These are phyloP conservation scores for Phacellophora camtschatica DNA, from an alignment of 30 jellyfish, hydroid and myxozoan genomes.

Conservation along the genomic window DNA sequence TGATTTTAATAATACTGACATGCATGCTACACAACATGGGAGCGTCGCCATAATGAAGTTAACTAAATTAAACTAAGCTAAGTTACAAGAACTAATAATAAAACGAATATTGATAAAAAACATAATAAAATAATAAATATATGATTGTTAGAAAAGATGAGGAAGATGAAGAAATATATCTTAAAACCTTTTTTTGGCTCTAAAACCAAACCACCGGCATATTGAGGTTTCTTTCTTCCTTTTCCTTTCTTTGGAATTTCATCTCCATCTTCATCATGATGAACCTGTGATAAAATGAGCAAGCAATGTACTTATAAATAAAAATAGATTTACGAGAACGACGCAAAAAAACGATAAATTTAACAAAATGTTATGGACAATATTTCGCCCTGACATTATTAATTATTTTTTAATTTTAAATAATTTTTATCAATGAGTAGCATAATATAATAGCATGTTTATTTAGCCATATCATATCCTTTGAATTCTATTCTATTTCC, in stretches of 20 bases:
- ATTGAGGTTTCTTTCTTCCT: constrained; percentile 87
- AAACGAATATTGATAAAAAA: no score
- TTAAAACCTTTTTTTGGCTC: constrained; percentile 92
- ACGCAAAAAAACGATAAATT: not conserved
- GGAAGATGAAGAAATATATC: not conserved
- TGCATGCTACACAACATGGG: no score
- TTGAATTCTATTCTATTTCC: no score
- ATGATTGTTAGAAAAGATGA: not conserved
- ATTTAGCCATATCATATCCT: no score
- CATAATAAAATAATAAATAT: no score
- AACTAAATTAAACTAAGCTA: no score
- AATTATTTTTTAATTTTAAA: no score
- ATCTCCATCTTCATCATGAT: constrained; percentile 33
- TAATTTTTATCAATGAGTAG: no score
- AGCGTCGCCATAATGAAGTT: no score
- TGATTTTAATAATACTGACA: no score
- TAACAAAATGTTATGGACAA: not conserved
- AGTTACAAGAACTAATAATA: no score
- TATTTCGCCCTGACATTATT: not conserved
- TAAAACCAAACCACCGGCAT: constrained; percentile 97
- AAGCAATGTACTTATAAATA: not conserved
- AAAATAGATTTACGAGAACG: not conserved
- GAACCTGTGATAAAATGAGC: not conserved
- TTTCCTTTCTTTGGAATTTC: constrained; percentile 51
- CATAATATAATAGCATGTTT: no score